These are phyloP conservation scores for Arenaria interpres DNA, from an alignment of 2,113 vertebrate species.

Conservation along the genomic window DNA sequence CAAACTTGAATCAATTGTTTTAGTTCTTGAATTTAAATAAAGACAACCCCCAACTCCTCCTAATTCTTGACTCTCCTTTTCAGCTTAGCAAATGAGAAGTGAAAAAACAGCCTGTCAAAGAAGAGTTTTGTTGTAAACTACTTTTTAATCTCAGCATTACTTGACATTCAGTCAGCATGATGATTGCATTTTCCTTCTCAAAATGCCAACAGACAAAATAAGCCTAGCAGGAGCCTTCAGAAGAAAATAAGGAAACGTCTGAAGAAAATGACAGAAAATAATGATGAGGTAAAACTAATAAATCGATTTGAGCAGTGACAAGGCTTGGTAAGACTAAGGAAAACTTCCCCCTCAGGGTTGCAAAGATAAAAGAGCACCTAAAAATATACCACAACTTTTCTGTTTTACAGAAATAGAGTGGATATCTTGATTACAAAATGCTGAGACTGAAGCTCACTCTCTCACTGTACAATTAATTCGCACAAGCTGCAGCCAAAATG, in stretches of 20 bases:
- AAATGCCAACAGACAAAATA: conserved; percentile 16
- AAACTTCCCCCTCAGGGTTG: neutral
- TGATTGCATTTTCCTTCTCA: conserved; percentile 1
- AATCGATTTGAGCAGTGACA: neutral
- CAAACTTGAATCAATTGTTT: neutral
- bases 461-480: neutral
- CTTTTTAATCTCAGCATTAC: conserved; percentile 20
- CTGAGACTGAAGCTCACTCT: neutral
- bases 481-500: neutral
- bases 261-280: conserved; percentile 8
- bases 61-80: neutral
- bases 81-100: neutral
- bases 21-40: neutral
- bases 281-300: neutral
- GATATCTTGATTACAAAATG: neutral
- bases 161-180: conserved; percentile 10
- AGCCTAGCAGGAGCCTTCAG: conserved; percentile 7
- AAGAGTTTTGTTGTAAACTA: neutral
- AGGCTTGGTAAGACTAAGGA: neutral
- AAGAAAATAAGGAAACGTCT: neutral
- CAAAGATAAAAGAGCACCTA: neutral
- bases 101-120: neutral
- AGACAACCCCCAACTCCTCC: neutral
- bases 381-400: neutral
- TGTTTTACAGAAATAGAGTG: neutral